These are phyloP conservation scores for Thalassophryne amazonica DNA, from an alignment of 2,797 vertebrate genomes.

Conservation along the genomic window DNA sequence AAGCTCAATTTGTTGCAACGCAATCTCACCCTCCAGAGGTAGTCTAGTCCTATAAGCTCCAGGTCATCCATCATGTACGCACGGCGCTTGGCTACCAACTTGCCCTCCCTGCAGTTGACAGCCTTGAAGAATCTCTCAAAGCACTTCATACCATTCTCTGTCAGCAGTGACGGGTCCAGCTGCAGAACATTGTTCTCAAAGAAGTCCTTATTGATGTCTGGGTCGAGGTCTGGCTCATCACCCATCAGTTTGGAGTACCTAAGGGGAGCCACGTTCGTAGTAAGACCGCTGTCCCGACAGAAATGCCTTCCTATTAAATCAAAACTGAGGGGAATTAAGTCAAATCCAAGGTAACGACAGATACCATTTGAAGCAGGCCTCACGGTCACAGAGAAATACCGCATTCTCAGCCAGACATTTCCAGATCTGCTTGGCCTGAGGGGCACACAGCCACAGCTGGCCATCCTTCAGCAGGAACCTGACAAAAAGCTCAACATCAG, in stretches of 20 bases:
- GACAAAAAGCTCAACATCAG: constrained; percentile 7
- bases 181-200: constrained; percentile 99
- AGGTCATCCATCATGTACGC: constrained; percentile 99
- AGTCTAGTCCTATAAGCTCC: constrained; percentile 98
- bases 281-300: not conserved
- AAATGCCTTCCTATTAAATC: not conserved
- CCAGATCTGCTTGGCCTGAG: constrained; percentile 99
- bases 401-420: constrained; percentile 99
- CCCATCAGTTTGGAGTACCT: constrained; percentile 98
- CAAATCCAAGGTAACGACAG: not conserved
- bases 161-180: constrained; percentile 96
- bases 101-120: constrained; percentile 98
- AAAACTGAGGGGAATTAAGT: not conserved
- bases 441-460: constrained; percentile 97
- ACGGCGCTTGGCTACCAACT: constrained; percentile 95
- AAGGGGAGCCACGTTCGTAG: not conserved
- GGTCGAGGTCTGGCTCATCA: constrained; percentile 97
- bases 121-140: constrained; percentile 99
- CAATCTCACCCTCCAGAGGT: constrained; percentile 95
- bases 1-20: not conserved
- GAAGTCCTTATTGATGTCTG: constrained; percentile 99
- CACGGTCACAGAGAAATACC: constrained; percentile 97
- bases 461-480: constrained; percentile 98
- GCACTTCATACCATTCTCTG: constrained; percentile 99
- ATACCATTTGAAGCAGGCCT: constrained; percentile 98